Evolutionary conservation across 1,140 invertebrate species (phyloP), one percentile per base, ranked within the genome.

Genomic region (Venturia canescens): DNA sequence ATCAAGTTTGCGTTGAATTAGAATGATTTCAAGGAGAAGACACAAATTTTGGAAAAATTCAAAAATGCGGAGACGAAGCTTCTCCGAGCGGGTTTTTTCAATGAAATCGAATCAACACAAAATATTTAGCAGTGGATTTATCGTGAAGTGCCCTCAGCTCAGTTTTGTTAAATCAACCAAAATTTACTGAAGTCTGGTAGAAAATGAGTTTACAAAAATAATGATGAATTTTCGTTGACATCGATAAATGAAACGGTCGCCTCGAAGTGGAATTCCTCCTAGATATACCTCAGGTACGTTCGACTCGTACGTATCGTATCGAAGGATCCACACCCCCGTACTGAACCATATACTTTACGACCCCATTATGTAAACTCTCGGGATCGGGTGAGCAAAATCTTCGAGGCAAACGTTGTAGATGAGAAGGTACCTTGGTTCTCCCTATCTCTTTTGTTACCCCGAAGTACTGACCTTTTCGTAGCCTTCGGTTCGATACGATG

Each of bases 361-460:
- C 82, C 76, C 83, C 79, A 84, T 84, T 84, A 84, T 84, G 83
- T 82, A 80, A 84, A 82, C 69, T 70, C 79, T 79, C 38, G 53
- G 66, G 57, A 44, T 78, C 50, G 57, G 31, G 34, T 16, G 48
- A 60, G 57, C 66, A 53, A 53, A 81, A 57, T 77, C 53, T 57
- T 77, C 57, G 34, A 74, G 44, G 18, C 50, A 34, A 80, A 80
- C 38, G 26, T 81, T 78, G 67, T 57, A 69, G 60, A 63, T 76
- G 71, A 63, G 72, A 63, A 60, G 57, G 48, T 31, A n/a, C 11
- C 9, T n/a, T 34, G 23, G 15, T 16, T 80, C 79, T 31, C 27
- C 23, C 26, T 18, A 16, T 66, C 21, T 23, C 31, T 29, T 27
- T 53, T 9, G 16, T 67, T 78, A 78, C 34, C 66, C 76, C 29